These are phyloP conservation scores for Oncorhynchus kisutch DNA, from an alignment of 2,113 vertebrate species.

Conservation along the genomic window DNA sequence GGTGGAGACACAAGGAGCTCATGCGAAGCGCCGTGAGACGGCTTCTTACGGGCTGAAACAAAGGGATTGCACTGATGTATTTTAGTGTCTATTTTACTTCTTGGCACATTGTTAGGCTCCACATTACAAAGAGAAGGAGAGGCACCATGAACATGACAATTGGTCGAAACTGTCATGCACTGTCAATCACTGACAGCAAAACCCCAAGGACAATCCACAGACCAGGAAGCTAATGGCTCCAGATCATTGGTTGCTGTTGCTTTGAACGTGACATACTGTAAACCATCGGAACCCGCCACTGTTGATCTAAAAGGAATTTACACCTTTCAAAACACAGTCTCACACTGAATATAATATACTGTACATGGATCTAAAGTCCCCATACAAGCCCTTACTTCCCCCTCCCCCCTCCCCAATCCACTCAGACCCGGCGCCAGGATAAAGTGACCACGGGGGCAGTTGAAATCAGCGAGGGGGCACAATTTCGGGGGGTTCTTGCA, in stretches of 20 bases:
- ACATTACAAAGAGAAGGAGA: neutral
- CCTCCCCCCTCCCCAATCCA: too few species aligned
- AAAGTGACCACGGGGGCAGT: neutral
- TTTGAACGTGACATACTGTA: neutral
- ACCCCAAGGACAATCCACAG: neutral
- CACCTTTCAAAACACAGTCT: too few species aligned
- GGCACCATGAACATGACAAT: conserved; percentile 46
- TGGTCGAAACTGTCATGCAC: conserved; percentile 39
- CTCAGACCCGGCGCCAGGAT: neutral
- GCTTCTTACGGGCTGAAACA: conserved; percentile 25
- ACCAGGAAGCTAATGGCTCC: neutral
- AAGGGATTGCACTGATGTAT: conserved; percentile 17
- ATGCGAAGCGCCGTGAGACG: neutral
- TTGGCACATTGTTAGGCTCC: conserved; percentile 55
- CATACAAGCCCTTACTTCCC: too few species aligned
- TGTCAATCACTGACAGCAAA: conserved; percentile 43
- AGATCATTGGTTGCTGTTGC: neutral
- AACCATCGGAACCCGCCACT: too few species aligned
- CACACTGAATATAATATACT: neutral
- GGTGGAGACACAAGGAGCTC: conserved; percentile 23
- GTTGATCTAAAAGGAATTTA: too few species aligned
- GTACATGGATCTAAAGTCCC: neutral
- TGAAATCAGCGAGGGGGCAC: too few species aligned
- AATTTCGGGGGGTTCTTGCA: too few species aligned
- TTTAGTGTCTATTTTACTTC: conserved; percentile 17